Percentiles rank a stretch among this genome's conserved stretches.
phyloP scores from a whole-genome alignment of 1,140 invertebrate genomes.

The Tribolium castaneum region DNA sequence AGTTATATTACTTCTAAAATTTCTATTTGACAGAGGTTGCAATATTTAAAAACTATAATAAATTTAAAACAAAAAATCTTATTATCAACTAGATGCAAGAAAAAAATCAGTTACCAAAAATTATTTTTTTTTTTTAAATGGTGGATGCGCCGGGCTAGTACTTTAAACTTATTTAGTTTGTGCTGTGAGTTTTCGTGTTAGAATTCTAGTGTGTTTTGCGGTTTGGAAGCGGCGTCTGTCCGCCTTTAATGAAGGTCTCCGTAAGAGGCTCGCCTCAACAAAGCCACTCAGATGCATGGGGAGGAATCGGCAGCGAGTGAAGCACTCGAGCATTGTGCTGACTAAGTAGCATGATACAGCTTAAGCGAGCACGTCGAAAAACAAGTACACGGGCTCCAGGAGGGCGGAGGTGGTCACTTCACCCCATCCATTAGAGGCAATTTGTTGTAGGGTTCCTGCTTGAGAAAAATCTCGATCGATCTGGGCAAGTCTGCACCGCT shows the following conservation, averaged over 20 bases:
- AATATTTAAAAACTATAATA: too few relatives aligned
- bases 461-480: conserved; percentile 45
- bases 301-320: conserved; percentile 32
- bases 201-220: too few relatives aligned
- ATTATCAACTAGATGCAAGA: too few relatives aligned
- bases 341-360: conserved; percentile 51
- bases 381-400: conserved; percentile 43
- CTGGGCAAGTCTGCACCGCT: conserved; percentile 24
- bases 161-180: neutral
- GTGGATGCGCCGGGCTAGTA: too few relatives aligned
- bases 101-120: too few relatives aligned
- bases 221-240: neutral
- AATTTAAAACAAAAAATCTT: too few relatives aligned
- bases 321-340: conserved; percentile 49
- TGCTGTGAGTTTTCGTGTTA: too few relatives aligned
- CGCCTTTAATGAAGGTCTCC: neutral
- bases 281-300: conserved; percentile 43
- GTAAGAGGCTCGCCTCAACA: conserved; percentile 22
- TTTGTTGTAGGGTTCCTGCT: conserved; percentile 46
- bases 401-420: conserved; percentile 41
- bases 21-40: too few relatives aligned
- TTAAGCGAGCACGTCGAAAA: conserved; percentile 50
- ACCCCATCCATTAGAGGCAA: conserved; percentile 50
- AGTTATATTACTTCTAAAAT: too few relatives aligned
- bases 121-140: too few relatives aligned